Conservation (phyloP, 23 tunicate genomes). For the Phallusia fumigata region DNA sequence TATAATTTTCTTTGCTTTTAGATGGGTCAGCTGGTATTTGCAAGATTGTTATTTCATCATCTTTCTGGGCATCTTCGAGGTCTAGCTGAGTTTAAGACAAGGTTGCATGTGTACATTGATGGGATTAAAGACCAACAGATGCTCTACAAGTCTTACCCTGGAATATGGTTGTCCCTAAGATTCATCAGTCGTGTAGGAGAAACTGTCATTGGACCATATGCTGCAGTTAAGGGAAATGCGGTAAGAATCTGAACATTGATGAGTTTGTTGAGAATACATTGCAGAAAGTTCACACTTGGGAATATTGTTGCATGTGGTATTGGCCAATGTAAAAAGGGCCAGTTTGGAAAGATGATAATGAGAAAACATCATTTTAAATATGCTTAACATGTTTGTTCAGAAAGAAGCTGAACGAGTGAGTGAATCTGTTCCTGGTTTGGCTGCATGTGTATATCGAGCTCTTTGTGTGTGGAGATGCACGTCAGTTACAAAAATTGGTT, state of each 20-base stretch:
- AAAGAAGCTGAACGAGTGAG: neutral
- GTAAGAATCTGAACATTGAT: constrained; percentile 11
- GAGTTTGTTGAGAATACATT: neutral
- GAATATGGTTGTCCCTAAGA: constrained; percentile 47
- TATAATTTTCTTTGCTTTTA: neutral
- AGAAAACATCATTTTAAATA: too few relatives aligned
- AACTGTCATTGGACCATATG: constrained; percentile 47
- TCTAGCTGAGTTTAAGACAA: constrained; percentile 60
- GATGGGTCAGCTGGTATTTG: constrained; percentile 87
- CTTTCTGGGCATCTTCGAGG: constrained; percentile 55
- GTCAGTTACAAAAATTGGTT: constrained; percentile 39
- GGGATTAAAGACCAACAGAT: constrained; percentile 62
- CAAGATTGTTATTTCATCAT: constrained; percentile 65
- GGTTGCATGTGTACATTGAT: constrained; percentile 62
- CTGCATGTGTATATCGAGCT: constrained; percentile 66
- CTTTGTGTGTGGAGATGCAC: constrained; percentile 55
- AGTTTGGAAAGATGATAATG: too few relatives aligned
- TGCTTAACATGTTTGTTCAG: neutral
- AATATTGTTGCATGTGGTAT: neutral
- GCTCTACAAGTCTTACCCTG: constrained; percentile 65
- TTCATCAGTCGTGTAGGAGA: constrained; percentile 53
- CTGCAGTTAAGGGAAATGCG: neutral
- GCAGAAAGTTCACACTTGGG: neutral
- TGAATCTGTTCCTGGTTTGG: constrained; percentile 58
- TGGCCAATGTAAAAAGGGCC: too few relatives aligned